These are phyloP conservation scores for Chymomyza amoena DNA, from an alignment of 2,888 invertebrate genomes.

Conservation along the genomic window DNA sequence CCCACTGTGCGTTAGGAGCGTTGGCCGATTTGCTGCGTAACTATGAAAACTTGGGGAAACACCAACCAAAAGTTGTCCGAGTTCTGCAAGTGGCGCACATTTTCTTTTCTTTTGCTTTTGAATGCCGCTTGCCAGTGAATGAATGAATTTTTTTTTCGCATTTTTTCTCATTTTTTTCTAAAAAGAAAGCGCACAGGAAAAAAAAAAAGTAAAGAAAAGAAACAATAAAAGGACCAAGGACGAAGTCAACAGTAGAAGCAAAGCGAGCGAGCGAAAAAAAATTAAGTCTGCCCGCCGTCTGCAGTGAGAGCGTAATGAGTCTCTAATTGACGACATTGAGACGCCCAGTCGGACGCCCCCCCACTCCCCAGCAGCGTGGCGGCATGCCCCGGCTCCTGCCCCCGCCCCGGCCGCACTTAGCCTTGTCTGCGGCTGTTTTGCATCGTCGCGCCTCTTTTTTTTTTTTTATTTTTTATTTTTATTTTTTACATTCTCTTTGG, in stretches of 20 bases:
- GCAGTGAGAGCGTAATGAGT: constrained; percentile 76
- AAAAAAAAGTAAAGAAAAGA: constrained; percentile 22
- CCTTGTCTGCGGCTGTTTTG: constrained; percentile 22
- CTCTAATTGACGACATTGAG: constrained; percentile 76
- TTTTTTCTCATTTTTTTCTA: not conserved
- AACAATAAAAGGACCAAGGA: constrained; percentile 30
- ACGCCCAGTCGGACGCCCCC: constrained; percentile 10
- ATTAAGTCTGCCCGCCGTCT: constrained; percentile 74
- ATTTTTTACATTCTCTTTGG: constrained; percentile 3
- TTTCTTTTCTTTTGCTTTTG: constrained; percentile 36
- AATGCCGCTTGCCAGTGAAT: constrained; percentile 51
- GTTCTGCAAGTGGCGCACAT: constrained; percentile 15
- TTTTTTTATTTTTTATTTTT: constrained; percentile 16
- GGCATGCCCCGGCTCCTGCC: constrained; percentile 5
- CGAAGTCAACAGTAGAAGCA: constrained; percentile 17
- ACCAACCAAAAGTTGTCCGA: constrained; percentile 72
- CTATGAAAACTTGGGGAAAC: constrained; percentile 35
- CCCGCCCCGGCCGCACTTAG: too few species aligned
- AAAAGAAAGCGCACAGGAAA: constrained; percentile 6
- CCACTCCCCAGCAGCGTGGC: not conserved
- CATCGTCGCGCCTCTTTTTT: constrained; percentile 1
- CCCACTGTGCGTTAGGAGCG: constrained; percentile 13
- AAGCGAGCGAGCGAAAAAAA: constrained; percentile 29
- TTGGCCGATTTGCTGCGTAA: constrained; percentile 12
- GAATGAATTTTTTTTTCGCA: constrained; percentile 53